Base-by-base conservation (phyloP, 2,113 vertebrate genomes). In the Lipotes vexillifer region DNA sequence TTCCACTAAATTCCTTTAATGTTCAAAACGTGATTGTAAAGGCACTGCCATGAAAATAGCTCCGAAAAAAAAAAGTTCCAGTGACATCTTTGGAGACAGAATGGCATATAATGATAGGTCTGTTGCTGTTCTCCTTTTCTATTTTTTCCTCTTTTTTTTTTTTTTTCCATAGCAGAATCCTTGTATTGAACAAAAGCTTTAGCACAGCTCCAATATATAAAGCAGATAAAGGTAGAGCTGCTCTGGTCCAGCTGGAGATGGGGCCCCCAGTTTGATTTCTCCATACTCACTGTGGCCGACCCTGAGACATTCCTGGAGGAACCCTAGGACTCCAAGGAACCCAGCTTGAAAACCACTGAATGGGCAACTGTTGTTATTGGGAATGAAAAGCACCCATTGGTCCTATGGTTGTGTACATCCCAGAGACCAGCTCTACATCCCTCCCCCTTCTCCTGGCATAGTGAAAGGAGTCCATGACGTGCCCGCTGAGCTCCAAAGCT, bases 21-120 rank as follows among this genome's bases (percentile, higher is more conserved):
- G 94, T 75, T 91, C 83, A 87, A 85, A 84, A 66, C 88, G 66
- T 69, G 83, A 69, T 87, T 94, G 41, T 84, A 69, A 92, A 90
- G 72, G 23, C 68, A 59, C 27, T 61, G 52, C 93, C 87, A 27
- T 59, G 74, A 94, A 94, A 80, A 96, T 66, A 83, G 92, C 71
- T 65, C 86, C 6, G 57, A 23, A 38, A 23, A 87, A 38, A 38
- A 33, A 72, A 93, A 77, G 14, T 52, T 86, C 23, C 8, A 65
- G 63, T 71, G 52, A 75, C 65, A 90, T 86, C 49, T 88, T 87
- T 96, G 41, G 80, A 68, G 87, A 95, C 23, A 85, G 75, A 94
- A 77, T 61, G 71, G 61, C 81, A 72, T 72, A 1, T 83, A 77
- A 93, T 91, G 94, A 78, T 74, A 93, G 84, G 61, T 61, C 85